Conservation (phyloP, 2,797 vertebrate genomes). For the Spondyliosoma cantharus region DNA sequence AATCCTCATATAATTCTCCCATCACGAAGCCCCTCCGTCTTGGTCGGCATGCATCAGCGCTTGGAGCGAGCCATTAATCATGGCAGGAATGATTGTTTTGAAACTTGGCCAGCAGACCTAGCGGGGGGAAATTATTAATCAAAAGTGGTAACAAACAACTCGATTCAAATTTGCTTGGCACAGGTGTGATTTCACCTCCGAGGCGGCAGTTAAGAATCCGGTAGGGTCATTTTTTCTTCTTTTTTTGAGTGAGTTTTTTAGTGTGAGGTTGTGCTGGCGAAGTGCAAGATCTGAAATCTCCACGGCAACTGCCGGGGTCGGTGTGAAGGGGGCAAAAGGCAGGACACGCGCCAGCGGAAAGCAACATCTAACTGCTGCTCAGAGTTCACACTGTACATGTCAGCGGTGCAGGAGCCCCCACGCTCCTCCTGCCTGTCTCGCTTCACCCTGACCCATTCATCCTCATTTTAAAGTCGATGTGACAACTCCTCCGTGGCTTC, state of each 20-base stretch:
- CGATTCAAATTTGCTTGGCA: slow-evolving; percentile 56
- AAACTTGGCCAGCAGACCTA: slow-evolving; percentile 57
- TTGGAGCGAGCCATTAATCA: slow-evolving; percentile 72
- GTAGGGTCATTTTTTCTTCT: neutral
- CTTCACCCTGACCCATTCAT: slow-evolving; percentile 30
- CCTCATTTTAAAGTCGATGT: slow-evolving; percentile 41
- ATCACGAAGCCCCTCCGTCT: slow-evolving; percentile 62
- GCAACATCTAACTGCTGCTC: slow-evolving; percentile 21
- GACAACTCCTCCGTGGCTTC: slow-evolving; percentile 5
- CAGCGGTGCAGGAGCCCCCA: slow-evolving; percentile 4
- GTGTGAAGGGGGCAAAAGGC: neutral
- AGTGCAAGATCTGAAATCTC: slow-evolving; percentile 9
- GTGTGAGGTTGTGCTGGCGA: neutral
- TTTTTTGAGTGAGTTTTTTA: too few relatives aligned
- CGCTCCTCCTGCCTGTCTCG: slow-evolving; percentile 21
- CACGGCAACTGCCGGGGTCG: neutral
- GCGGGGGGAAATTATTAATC: slow-evolving; percentile 56
- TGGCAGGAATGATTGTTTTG: slow-evolving; percentile 70
- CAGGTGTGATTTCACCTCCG: slow-evolving; percentile 46
- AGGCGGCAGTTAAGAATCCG: slow-evolving; percentile 31
- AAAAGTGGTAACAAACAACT: slow-evolving; percentile 66
- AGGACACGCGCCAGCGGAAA: neutral
- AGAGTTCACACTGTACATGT: slow-evolving; percentile 15
- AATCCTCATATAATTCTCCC: slow-evolving; percentile 61
- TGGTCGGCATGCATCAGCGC: slow-evolving; percentile 61